Conservation (phyloP, 92 coral and sea anemone genomes). For the Porites evermanni region DNA sequence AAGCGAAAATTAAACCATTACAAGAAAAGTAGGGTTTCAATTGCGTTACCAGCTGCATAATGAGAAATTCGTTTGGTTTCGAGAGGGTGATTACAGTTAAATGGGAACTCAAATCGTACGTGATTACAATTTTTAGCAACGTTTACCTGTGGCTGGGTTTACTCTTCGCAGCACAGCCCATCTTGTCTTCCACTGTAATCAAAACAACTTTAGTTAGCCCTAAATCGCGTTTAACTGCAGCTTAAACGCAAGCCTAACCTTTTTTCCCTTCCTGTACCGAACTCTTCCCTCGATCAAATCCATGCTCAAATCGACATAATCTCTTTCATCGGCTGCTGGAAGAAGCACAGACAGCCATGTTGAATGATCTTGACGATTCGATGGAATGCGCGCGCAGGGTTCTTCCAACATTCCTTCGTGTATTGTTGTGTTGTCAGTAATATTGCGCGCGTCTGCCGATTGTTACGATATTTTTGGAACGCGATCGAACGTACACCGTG, state of each 20-base stretch:
- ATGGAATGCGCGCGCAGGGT: conserved; percentile 89
- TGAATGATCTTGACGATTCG: conserved; percentile 26
- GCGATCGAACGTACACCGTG: background rate
- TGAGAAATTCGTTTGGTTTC: background rate
- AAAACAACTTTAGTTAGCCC: conserved; percentile 25
- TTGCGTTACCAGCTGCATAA: conserved; percentile 11
- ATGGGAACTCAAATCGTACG: background rate
- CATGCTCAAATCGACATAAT: conserved; percentile 74
- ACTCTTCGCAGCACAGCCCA: conserved; percentile 98
- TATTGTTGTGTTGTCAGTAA: conserved; percentile 23
- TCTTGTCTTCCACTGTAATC: conserved; percentile 94
- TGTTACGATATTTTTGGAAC: conserved; percentile 34
- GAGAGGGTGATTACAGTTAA: background rate
- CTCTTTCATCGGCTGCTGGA: conserved; percentile 52
- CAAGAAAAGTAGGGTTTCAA: background rate
- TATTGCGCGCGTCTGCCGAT: background rate
- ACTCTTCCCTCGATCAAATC: conserved; percentile 86
- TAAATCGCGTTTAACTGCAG: conserved; percentile 2
- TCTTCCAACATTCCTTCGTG: conserved; percentile 78
- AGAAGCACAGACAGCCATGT: conserved; percentile 63
- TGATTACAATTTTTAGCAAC: background rate
- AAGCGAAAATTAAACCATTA: background rate
- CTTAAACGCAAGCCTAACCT: conserved; percentile 57
- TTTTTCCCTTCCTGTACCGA: conserved; percentile 83
- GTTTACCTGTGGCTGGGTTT: conserved; percentile 95